A percentile compares a stretch with the other conserved stretches of the same genome.
Conservation (phyloP, 2,888 invertebrate genomes). For the Cancer borealis region DNA sequence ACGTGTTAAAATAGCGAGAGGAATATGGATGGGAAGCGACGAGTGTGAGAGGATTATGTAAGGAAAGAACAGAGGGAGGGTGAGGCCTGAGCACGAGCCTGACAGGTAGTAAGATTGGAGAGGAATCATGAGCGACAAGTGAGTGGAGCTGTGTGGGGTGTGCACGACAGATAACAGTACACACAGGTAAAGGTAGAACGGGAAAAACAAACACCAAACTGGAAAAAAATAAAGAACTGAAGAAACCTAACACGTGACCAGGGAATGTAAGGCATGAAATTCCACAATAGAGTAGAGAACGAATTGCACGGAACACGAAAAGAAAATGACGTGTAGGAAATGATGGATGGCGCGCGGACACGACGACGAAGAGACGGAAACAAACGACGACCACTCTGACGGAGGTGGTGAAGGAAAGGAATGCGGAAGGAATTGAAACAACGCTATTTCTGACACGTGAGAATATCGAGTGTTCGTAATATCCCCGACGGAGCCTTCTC, state of each 20-base stretch:
- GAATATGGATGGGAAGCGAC: not conserved
- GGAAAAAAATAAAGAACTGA: no score
- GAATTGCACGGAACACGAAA: no score
- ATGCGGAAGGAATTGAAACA: not conserved
- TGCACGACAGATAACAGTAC: not conserved
- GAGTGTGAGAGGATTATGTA: not conserved
- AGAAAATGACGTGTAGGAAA: no score
- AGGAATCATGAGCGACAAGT: not conserved
- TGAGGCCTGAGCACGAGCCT: not conserved
- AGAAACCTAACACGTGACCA: no score
- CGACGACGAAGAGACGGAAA: no score
- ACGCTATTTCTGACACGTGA: not conserved
- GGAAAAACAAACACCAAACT: not conserved
- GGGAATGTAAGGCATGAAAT: no score
- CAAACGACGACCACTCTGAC: not conserved
- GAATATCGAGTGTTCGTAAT: not conserved
- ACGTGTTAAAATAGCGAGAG: not conserved
- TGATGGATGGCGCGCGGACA: no score
- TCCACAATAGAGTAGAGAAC: no score
- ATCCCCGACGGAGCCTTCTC: conserved; percentile 1
- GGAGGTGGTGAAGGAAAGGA: not conserved
- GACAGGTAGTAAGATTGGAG: not conserved
- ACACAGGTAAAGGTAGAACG: not conserved
- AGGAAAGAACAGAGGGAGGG: not conserved
- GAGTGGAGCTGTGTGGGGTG: not conserved